Base-by-base conservation (phyloP, 2,888 invertebrate genomes). In the Erebia ligea region DNA sequence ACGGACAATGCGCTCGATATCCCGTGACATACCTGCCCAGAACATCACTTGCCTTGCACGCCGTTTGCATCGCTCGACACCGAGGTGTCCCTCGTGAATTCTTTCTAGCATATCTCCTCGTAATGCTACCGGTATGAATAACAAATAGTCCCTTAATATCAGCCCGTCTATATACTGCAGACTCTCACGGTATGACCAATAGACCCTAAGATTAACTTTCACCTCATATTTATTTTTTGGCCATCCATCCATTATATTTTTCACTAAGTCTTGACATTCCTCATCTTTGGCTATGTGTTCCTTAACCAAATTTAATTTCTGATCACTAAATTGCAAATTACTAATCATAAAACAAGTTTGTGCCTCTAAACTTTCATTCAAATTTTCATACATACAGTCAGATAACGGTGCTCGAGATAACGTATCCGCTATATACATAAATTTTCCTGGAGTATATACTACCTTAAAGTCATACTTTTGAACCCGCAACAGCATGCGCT, bases 71-170 rank as follows among this genome's bases (percentile, higher is more conserved):
- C 76, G 58, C 10, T 81, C 80, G 9, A 80, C 78, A 0, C 80
- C 81, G 11, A 80, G 19, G 67, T 81, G 81, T 0, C 80, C 81
- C 25, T 80, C 79, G 45, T 81, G 82, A 3, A 80, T 70, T 1
- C 72, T 61, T 0, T 40, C 8, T 25, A 80, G 40, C 79, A 81
- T 81, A 1, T 77, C 69, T 2, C n/a, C 21, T 3, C 78, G 68
- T 56, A 81, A 48, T 0, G 13, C 4, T 9, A 25, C 13, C 1
- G 81, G 81, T 67, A 81, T 79, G n/a, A 73, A 75, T 1, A 81
- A 69, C 15, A 61, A 17, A 17, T 79, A 62, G 9, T 74, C 66
- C 15, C 77, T 78, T 42, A 81, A 79, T 25, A 80, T 71, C 1
- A 80, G 21, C 6, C 76, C 79, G 54, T 79, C 72, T 15, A 74